These are phyloP conservation scores for Calyptommatus sinebrachiatus DNA, from an alignment of 2,113 vertebrate genomes.

Conservation along the genomic window DNA sequence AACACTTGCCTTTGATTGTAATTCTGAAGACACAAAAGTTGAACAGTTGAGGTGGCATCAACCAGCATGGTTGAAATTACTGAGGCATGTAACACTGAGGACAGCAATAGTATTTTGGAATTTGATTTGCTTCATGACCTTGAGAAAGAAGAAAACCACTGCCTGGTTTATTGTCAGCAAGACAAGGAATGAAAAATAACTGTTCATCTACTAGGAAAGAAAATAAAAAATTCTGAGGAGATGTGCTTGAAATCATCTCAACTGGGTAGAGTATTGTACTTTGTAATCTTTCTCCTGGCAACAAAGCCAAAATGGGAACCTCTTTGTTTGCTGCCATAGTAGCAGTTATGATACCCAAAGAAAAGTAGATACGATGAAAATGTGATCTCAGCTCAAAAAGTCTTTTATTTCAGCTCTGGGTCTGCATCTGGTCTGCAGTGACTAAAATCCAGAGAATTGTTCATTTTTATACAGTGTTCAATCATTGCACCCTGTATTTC, in stretches of 20 bases:
- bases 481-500: no score
- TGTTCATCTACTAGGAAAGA: neutral
- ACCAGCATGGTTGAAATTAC: neutral
- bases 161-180: neutral
- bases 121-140: neutral
- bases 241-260: neutral
- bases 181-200: neutral
- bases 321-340: no score
- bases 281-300: no score
- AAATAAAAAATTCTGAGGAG: neutral
- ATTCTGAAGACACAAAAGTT: neutral
- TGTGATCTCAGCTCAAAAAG: no score
- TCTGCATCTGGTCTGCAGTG: no score
- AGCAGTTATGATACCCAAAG: no score
- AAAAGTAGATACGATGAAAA: no score
- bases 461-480: no score
- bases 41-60: neutral
- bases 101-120: neutral
- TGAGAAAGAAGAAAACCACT: neutral
- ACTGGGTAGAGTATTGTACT: neutral
- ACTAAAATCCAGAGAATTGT: no score
- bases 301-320: no score
- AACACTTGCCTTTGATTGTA: conserved; percentile 5
- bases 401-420: no score
- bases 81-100: neutral